Evolutionary conservation across 2,888 invertebrate genomes (phyloP).

Genomic region (Melipona beecheii): DNA sequence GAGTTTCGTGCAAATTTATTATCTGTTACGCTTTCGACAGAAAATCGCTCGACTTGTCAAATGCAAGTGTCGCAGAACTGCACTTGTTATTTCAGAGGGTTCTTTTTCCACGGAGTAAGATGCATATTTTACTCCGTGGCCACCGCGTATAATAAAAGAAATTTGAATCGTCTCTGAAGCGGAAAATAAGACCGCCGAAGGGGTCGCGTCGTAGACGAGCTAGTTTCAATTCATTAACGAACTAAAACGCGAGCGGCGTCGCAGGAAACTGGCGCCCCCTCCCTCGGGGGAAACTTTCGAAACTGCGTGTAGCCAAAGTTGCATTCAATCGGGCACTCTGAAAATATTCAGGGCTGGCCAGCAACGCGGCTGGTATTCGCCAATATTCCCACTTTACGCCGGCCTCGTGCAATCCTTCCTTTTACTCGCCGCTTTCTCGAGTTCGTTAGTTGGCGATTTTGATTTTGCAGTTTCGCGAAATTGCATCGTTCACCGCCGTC

Average conservation of each 20-base stretch:
- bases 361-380: constrained; percentile 39
- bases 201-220: neutral
- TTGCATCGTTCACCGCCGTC: constrained; percentile 27
- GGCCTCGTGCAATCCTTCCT: constrained; percentile 25
- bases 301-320: constrained; percentile 28
- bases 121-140: too few species aligned
- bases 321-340: constrained; percentile 31
- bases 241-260: constrained; percentile 35
- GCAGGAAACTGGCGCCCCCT: constrained; percentile 13
- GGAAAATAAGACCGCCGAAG: neutral
- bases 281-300: constrained; percentile 38
- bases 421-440: constrained; percentile 13
- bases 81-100: too few species aligned
- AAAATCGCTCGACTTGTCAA: too few species aligned
- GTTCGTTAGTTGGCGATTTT: constrained; percentile 50
- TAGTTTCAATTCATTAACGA: constrained; percentile 38
- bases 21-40: too few species aligned
- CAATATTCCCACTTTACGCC: constrained; percentile 42
- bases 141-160: neutral
- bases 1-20: too few species aligned
- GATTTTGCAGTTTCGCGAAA: constrained; percentile 25
- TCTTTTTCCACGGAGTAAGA: too few species aligned
- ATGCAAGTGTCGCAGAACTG: too few species aligned
- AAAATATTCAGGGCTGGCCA: constrained; percentile 55
- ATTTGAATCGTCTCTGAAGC: neutral